phyloP scores from a whole-genome alignment of 35 echinoderm and acorn worm species.

The Lytechinus pictus region DNA sequence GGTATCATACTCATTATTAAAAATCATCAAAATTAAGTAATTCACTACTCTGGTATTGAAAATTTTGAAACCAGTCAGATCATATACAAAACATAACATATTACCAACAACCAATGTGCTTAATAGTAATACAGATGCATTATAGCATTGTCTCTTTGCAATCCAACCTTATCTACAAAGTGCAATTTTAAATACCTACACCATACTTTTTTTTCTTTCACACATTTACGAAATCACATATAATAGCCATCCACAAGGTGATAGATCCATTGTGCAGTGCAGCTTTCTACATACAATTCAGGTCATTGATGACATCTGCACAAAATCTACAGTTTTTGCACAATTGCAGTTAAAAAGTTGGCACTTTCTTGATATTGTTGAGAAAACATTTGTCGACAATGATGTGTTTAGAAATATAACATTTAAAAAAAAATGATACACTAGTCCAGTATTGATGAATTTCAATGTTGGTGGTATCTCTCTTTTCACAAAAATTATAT shows the following conservation, averaged over 20 bases:
- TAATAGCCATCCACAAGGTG: constrained; percentile 10
- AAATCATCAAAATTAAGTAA: neutral
- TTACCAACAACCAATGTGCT: neutral
- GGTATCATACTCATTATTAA: neutral
- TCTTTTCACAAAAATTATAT: neutral
- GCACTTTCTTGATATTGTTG: constrained; percentile 9
- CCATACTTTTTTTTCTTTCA: neutral
- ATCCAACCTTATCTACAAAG: neutral
- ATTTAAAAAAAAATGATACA: neutral
- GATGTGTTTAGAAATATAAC: neutral
- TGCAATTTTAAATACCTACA: neutral
- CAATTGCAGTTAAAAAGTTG: neutral
- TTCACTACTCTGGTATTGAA: neutral
- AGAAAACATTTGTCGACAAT: neutral
- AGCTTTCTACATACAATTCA: neutral
- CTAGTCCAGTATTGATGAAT: neutral
- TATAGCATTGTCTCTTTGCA: neutral
- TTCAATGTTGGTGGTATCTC: neutral
- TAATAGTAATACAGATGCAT: neutral
- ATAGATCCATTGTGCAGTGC: constrained; percentile 10
- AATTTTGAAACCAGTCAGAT: neutral
- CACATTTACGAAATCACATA: neutral
- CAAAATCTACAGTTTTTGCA: neutral
- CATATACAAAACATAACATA: neutral
- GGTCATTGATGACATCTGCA: neutral